These are phyloP conservation scores for Leptinotarsa texana DNA, from an alignment of 1,140 invertebrate genomes.

Conservation along the genomic window DNA sequence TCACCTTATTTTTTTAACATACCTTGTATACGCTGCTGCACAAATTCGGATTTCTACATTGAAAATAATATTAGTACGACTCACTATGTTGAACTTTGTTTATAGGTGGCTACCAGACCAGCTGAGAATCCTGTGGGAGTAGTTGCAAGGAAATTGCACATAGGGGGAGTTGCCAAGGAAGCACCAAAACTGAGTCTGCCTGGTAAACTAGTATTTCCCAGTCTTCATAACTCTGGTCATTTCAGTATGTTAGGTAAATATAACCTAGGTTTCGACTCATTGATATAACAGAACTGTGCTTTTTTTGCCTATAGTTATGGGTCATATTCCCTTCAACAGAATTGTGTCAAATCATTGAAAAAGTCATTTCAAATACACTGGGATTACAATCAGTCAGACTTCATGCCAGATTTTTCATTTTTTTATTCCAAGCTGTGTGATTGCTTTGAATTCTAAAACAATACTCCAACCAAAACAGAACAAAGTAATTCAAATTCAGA, in stretches of 20 bases:
- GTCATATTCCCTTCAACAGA: not conserved
- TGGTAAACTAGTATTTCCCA: slow-evolving; percentile 96
- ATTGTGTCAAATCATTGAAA: too few relatives aligned
- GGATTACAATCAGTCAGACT: too few relatives aligned
- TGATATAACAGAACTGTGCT: slow-evolving; percentile 15
- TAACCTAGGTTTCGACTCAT: too few relatives aligned
- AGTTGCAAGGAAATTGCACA: slow-evolving; percentile 87
- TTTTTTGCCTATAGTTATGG: not conserved
- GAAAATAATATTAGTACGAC: too few relatives aligned
- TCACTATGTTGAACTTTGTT: slow-evolving; percentile 18
- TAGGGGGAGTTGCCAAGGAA: slow-evolving; percentile 83
- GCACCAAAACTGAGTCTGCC: slow-evolving; percentile 94
- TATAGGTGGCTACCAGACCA: slow-evolving; percentile 79
- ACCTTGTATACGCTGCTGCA: too few relatives aligned
- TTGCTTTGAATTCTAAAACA: too few relatives aligned
- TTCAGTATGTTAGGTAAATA: slow-evolving; percentile 88
- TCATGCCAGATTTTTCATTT: too few relatives aligned
- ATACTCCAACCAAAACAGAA: too few relatives aligned
- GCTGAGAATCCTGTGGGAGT: slow-evolving; percentile 96
- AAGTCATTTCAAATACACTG: not conserved
- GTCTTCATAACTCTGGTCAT: slow-evolving; percentile 91
- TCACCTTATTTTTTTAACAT: too few relatives aligned
- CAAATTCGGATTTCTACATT: too few relatives aligned
- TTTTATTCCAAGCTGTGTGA: too few relatives aligned
- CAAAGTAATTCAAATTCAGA: too few relatives aligned